Conservation (phyloP, 1,140 invertebrate genomes). For the Drosophila triauraria region DNA sequence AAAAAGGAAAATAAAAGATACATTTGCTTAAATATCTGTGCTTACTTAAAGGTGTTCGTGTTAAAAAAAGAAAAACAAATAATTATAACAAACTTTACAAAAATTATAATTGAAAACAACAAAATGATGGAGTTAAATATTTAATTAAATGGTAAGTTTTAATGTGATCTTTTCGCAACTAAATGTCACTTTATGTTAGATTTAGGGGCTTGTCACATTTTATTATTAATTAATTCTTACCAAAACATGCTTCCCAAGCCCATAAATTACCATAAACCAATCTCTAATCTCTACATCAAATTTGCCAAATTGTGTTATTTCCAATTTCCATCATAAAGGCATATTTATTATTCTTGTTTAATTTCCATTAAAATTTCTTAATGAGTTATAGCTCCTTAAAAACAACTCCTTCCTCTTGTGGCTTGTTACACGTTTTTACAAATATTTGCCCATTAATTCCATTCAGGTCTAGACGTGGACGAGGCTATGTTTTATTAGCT, state of each 20-base stretch:
- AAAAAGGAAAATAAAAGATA: no score
- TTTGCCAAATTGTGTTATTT: neutral
- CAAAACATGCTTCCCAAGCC: neutral
- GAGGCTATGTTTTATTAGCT: conserved; percentile 11
- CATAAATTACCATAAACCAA: neutral
- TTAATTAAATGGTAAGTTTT: no score
- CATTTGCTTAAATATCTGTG: no score
- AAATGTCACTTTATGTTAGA: no score
- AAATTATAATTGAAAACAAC: no score
- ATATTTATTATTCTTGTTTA: conserved; percentile 2
- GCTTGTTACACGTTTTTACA: conserved; percentile 8
- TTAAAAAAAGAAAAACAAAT: no score
- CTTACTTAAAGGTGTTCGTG: no score
- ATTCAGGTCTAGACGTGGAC: conserved; percentile 28
- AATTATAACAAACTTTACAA: no score
- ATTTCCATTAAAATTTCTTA: conserved; percentile 5
- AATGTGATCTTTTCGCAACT: neutral
- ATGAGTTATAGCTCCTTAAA: conserved; percentile 1
- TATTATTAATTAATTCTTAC: no score
- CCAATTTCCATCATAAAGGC: neutral
- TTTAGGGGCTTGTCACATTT: no score
- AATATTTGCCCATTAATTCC: conserved; percentile 13
- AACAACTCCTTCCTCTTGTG: neutral
- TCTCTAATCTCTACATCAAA: no score
- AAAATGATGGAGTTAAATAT: no score